A percentile compares a stretch with the other conserved stretches of the same genome.
Conservation (phyloP, 2,113 vertebrate genomes). For the Hippocampus comes region DNA sequence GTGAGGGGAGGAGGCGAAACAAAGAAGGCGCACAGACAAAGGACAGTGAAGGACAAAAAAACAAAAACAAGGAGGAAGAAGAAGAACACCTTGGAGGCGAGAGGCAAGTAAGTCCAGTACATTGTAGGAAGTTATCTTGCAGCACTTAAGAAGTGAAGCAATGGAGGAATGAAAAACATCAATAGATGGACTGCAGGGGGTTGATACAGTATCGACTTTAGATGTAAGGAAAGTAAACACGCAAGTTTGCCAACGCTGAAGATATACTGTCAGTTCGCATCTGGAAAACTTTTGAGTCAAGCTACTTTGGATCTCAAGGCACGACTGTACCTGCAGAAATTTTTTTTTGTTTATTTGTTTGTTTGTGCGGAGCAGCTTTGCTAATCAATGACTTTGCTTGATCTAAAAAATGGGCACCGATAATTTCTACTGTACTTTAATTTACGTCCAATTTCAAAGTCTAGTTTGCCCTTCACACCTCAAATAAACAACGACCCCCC, state of each 20-base stretch:
- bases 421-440: too few relatives aligned
- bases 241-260: not conserved
- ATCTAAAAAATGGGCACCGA: too few relatives aligned
- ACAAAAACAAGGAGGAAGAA: not conserved
- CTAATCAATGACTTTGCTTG: too few relatives aligned
- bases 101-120: not conserved
- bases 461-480: not conserved
- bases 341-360: too few relatives aligned
- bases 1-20: slow-evolving; percentile 38
- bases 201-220: not conserved
- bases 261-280: not conserved
- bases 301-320: too few relatives aligned
- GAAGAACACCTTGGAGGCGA: not conserved
- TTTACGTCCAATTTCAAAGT: not conserved
- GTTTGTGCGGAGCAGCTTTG: too few relatives aligned
- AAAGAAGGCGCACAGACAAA: slow-evolving; percentile 12
- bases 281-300: too few relatives aligned
- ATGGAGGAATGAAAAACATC: not conserved
- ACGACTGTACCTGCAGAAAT: too few relatives aligned
- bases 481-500: not conserved
- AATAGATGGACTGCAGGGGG: not conserved
- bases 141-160: not conserved
- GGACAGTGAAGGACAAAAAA: slow-evolving; percentile 33
- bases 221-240: not conserved
- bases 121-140: not conserved